phyloP scores from a whole-genome alignment of 2,888 invertebrate genomes.

The Pristionchus exspectatus region DNA sequence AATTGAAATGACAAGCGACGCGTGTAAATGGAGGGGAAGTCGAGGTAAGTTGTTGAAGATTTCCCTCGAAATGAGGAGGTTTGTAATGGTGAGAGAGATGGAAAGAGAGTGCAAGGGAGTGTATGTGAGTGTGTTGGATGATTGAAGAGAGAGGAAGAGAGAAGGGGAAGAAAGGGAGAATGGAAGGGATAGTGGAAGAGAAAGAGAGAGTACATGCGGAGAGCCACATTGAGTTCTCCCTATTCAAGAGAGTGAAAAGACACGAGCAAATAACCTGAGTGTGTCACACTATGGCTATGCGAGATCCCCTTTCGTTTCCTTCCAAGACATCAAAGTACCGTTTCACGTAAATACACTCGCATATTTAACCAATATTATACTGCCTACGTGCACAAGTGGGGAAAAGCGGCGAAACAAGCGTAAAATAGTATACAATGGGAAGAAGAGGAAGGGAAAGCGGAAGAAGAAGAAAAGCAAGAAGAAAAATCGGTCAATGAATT shows the following conservation, averaged over 20 bases:
- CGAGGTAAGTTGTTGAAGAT: conserved; percentile 22
- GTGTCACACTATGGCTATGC: conserved; percentile 30
- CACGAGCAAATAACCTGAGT: conserved; percentile 49
- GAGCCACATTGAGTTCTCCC: conserved; percentile 23
- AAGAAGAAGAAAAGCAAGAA: not conserved
- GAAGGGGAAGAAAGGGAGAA: conserved; percentile 27
- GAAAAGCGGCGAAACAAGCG: not conserved
- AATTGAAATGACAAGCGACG: conserved; percentile 19
- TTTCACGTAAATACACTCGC: not conserved
- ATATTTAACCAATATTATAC: conserved; percentile 4
- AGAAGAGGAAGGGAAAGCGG: not conserved
- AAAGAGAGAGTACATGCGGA: conserved; percentile 47
- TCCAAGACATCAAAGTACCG: conserved; percentile 43
- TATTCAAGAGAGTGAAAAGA: conserved; percentile 50
- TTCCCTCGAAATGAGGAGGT: conserved; percentile 40
- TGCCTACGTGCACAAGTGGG: not conserved
- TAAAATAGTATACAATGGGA: not conserved
- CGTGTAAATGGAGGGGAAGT: conserved; percentile 28
- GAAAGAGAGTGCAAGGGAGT: not conserved
- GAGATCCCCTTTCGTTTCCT: conserved; percentile 31
- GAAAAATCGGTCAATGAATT: conserved; percentile 12
- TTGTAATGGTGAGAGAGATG: conserved; percentile 45
- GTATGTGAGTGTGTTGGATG: conserved; percentile 43
- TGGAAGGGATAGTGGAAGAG: conserved; percentile 49
- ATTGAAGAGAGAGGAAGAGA: conserved; percentile 11